These are phyloP conservation scores for Frankliniella intonsa DNA, from an alignment of 2,888 invertebrate genomes.

Conservation along the genomic window DNA sequence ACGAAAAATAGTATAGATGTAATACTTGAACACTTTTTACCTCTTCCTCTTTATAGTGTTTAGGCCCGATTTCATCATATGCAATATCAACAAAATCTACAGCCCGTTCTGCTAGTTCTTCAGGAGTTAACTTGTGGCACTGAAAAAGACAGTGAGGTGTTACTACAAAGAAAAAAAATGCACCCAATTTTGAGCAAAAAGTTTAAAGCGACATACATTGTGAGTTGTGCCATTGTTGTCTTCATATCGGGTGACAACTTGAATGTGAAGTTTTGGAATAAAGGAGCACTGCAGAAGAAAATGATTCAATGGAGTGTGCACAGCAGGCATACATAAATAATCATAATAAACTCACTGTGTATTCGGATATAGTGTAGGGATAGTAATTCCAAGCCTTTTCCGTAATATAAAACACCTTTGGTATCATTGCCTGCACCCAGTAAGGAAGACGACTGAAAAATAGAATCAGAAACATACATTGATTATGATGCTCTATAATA, in stretches of 20 bases:
- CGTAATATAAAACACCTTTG: slow-evolving; percentile 85
- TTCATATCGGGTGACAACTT: slow-evolving; percentile 85
- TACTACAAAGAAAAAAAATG: slow-evolving; percentile 53
- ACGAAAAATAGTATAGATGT: slow-evolving; percentile 25
- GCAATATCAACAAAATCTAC: slow-evolving; percentile 84
- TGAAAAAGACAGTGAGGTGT: slow-evolving; percentile 52
- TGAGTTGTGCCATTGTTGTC: slow-evolving; percentile 81
- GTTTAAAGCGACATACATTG: slow-evolving; percentile 68
- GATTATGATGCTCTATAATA: neutral
- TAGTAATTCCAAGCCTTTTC: slow-evolving; percentile 96
- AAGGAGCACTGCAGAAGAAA: slow-evolving; percentile 71
- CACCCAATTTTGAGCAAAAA: slow-evolving; percentile 29
- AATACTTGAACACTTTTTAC: slow-evolving; percentile 40
- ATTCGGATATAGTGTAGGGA: slow-evolving; percentile 82
- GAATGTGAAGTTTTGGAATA: slow-evolving; percentile 76
- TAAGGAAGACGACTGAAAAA: slow-evolving; percentile 75
- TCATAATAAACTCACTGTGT: slow-evolving; percentile 59
- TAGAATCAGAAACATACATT: slow-evolving; percentile 35
- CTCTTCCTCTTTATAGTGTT: slow-evolving; percentile 85
- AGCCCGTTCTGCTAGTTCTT: slow-evolving; percentile 65
- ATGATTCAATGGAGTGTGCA: slow-evolving; percentile 32
- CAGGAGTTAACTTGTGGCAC: slow-evolving; percentile 68
- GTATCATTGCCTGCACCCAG: slow-evolving; percentile 70
- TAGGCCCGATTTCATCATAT: slow-evolving; percentile 76
- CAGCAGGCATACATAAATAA: slow-evolving; percentile 31